Evolutionary conservation across 1,140 invertebrate genomes (phyloP), one percentile per base, ranked within the genome.

Genomic region (Mactra quadrangularis): DNA sequence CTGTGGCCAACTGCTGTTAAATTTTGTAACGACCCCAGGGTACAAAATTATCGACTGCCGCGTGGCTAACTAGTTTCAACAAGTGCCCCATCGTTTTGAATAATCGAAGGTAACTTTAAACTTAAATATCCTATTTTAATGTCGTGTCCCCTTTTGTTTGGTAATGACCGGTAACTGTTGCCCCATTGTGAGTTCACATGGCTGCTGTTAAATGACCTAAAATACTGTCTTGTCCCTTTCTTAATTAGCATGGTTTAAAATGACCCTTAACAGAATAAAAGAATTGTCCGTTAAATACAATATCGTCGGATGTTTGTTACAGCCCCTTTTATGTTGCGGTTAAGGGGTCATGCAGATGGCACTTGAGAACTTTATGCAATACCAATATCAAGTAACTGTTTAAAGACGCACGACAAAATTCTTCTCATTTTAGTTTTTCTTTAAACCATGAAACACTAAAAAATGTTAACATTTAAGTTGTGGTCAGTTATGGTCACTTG

Each of bases 131-230:
- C 64, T 68, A 38, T 68, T 64, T 57, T 29, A 68, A 50, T 11
- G 25, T 4, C 9, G 31, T 68, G 64, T 47, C 64, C 31, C 47
- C 38, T 68, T 47, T 68, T 68, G 64, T 50, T 68, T 68, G 64
- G 47, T 68, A 68, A 68, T 68, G 41, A 50, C 17, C 45, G 22
- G 29, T 68, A 68, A 68, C 64, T 68, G 64, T 68, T 17, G 64
- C 64, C 17, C 64, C 31, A 52, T 68, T 68, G 64, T 68, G n/a
- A 68, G 38, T 29, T 47, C 64, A 68, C 38, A 27, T 3, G 64
- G 6, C 45, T 41, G 45, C 45, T 68, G 64, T 68, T 68, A 68
- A 68, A 68, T 68, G 64, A 68, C 64, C 64, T n/a, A 68, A 68
- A 68, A 47, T 41, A 68, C 64, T 47, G 47, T 68, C 41, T 68